These are phyloP conservation scores for Eriosoma lanigerum DNA, from an alignment of 1,140 invertebrate species.

Conservation along the genomic window DNA sequence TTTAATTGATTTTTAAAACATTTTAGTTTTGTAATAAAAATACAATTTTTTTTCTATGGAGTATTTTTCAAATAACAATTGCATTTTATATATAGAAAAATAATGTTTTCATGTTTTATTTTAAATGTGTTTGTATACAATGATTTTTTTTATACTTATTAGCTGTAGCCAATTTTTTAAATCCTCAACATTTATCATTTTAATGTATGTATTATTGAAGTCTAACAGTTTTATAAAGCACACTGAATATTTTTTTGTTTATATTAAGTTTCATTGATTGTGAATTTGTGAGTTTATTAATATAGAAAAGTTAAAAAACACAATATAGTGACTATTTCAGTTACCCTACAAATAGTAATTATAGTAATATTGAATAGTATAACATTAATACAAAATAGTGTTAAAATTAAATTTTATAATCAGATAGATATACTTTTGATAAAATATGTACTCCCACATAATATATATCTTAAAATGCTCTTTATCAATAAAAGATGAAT, in stretches of 20 bases:
- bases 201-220: neutral
- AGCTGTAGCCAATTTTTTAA: neutral
- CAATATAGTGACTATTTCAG: no score
- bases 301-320: no score
- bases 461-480: no score
- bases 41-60: slow-evolving; percentile 34
- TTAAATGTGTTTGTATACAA: neutral
- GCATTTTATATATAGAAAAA: slow-evolving; percentile 16
- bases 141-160: neutral
- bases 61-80: slow-evolving; percentile 42
- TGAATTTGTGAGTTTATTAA: no score
- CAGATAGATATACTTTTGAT: no score
- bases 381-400: no score
- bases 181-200: neutral
- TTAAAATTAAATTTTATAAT: no score
- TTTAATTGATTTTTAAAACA: neutral
- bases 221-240: neutral
- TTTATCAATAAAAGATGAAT: no score
- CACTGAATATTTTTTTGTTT: neutral
- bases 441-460: no score
- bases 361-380: no score
- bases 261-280: neutral
- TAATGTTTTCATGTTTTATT: slow-evolving; percentile 23
- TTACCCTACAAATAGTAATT: no score
- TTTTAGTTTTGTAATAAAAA: slow-evolving; percentile 5